Evolutionary conservation across 2,797 vertebrate species (phyloP), one percentile per base, ranked within the genome.

Genomic region (Tauraco hartlaubi): DNA sequence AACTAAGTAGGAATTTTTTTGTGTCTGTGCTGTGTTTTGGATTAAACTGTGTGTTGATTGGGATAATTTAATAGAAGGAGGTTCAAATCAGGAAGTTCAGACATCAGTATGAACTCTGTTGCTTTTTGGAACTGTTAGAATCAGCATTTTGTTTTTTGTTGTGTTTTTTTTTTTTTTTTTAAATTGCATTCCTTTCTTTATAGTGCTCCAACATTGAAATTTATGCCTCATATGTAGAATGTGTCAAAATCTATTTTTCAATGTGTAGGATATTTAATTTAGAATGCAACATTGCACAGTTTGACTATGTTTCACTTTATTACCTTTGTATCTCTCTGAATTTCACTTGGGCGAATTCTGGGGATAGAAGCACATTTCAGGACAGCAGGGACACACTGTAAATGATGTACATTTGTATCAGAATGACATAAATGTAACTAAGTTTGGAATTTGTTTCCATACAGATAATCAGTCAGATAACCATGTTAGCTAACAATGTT

Each of bases 381-480:
- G n/a, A 39, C 85, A 90, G 62, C n/a, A 76, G 9, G 12, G 22
- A 66, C 14, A 18, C 4, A 3, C 28, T 74, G 56, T 28, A 52
- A 54, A 66, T 59, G 0, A 16, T 4, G 15, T 0, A 15, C 12
- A n/a, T 31, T 51, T 63, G 22, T 31, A 7, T 14, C 21, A 48
- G 35, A 26, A 39, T 89, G 18, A 33, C 17, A 64, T 25, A 75
- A n/a, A 73, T 29, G 14, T 4, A 41, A 18, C 44, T 31, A 64
- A 33, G 11, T 69, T 74, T 79, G 26, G 58, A 66, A 55, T 92
- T 59, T 55, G 29, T 51, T 82, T 83, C 72, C 8, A 5, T 17
- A 23, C 20, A 66, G 22, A 22, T n/a, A 48, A 62, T 37, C 26
- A 74, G 31, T 13, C 25, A 41, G 9, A 17, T 22, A 63, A 49